These are phyloP conservation scores for Sinosuthora webbiana DNA, from an alignment of 2,113 vertebrate genomes.

Conservation along the genomic window DNA sequence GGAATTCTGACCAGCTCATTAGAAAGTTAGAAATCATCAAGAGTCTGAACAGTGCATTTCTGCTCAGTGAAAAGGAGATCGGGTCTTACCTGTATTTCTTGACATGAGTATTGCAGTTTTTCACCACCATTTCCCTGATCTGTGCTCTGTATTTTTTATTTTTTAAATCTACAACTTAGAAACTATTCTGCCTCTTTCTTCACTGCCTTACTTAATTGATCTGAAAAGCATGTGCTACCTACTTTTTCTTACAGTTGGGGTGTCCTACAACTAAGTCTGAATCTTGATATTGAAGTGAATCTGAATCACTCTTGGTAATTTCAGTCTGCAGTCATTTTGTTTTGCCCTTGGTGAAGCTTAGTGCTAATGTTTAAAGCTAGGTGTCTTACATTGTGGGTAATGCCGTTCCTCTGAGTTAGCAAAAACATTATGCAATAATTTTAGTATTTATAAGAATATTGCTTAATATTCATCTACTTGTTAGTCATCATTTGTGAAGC, in stretches of 20 bases:
- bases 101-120: not conserved
- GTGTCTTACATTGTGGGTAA: not conserved
- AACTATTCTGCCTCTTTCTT: not conserved
- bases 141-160: not conserved
- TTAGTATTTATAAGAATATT: not conserved
- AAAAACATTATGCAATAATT: not conserved
- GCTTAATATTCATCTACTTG: not conserved
- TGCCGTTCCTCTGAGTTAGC: not conserved
- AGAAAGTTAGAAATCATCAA: not conserved
- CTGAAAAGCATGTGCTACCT: not conserved
- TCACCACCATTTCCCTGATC: not conserved
- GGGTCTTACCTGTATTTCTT: not conserved
- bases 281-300: not conserved
- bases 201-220: not conserved
- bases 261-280: fast-evolving
- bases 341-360: not conserved
- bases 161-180: not conserved
- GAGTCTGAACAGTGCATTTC: not conserved
- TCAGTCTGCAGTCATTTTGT: not conserved
- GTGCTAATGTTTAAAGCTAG: not conserved
- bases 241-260: not conserved
- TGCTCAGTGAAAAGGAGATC: not conserved
- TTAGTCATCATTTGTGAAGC: not conserved
- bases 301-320: not conserved
- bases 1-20: not conserved